Percentiles rank a stretch among this genome's conserved stretches.
phyloP scores from a whole-genome alignment of 1,140 invertebrate genomes.

The Helicoverpa armigera region DNA sequence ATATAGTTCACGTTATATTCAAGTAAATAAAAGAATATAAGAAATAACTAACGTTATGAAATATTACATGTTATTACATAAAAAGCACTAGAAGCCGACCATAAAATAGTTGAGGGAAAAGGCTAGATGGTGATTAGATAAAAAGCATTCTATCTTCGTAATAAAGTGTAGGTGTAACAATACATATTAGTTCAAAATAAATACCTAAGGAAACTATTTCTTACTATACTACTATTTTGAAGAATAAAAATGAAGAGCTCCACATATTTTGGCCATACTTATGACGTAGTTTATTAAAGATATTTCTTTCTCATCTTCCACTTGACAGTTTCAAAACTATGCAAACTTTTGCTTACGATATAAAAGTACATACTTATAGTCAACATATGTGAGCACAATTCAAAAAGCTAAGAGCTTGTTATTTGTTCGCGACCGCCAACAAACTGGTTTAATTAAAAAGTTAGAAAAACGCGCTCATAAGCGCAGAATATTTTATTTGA shows the following conservation, averaged over 20 bases:
- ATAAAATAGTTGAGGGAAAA: no score
- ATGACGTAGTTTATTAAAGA: no score
- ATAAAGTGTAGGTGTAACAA: no score
- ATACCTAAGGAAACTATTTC: no score
- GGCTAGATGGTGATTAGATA: no score
- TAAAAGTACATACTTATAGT: neutral
- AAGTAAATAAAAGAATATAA: neutral
- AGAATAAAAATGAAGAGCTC: no score
- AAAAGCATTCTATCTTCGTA: neutral
- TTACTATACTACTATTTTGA: no score
- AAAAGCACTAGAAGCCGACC: neutral
- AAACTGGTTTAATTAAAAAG: conserved; percentile 33
- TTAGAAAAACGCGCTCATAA: conserved; percentile 25
- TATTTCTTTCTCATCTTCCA: no score
- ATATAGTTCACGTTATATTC: neutral
- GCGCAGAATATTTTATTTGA: conserved; percentile 29
- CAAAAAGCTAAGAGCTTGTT: conserved; percentile 23
- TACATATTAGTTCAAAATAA: no score
- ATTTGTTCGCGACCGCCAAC: conserved; percentile 12
- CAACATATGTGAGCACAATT: conserved; percentile 3
- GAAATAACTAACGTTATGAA: neutral
- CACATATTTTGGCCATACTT: no score
- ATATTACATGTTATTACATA: neutral
- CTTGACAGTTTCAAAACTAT: neutral
- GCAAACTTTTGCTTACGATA: neutral